Evolutionary conservation across 2,888 invertebrate species (phyloP).

Genomic region (Abrostola tripartita): DNA sequence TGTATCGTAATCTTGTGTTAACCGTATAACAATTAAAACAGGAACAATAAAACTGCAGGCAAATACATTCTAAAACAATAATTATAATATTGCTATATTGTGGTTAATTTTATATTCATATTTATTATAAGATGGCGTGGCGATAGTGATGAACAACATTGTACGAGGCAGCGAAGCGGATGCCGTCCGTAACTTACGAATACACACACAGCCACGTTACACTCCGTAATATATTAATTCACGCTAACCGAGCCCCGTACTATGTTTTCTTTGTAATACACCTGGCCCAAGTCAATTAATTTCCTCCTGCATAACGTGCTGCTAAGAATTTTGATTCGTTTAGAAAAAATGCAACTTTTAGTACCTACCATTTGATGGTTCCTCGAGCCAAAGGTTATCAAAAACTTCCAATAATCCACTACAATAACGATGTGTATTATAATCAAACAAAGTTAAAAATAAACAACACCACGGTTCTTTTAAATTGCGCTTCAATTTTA

Average conservation of each 20-base stretch:
- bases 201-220: constrained; percentile 21
- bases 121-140: constrained; percentile 40
- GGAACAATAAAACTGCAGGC: not conserved
- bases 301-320: not conserved
- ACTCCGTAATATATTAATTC: constrained; percentile 43
- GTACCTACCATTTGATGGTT: no score
- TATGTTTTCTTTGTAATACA: constrained; percentile 28
- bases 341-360: no score
- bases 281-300: constrained; percentile 24
- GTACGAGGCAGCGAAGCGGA: constrained; percentile 35
- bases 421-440: not conserved
- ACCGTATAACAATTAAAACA: not conserved
- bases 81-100: constrained; percentile 36
- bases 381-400: no score
- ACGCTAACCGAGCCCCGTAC: constrained; percentile 27
- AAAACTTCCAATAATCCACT: not conserved
- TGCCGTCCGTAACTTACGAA: constrained; percentile 25
- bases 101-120: constrained; percentile 28
- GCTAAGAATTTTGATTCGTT: not conserved
- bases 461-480: not conserved
- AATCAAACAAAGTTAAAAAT: not conserved
- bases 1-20: not conserved
- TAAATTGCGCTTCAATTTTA: not conserved
- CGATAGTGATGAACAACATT: constrained; percentile 39
- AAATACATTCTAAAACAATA: constrained; percentile 25